phyloP scores from a whole-genome alignment of 2,888 invertebrate species.

The Lasioglossum pauxillum region DNA sequence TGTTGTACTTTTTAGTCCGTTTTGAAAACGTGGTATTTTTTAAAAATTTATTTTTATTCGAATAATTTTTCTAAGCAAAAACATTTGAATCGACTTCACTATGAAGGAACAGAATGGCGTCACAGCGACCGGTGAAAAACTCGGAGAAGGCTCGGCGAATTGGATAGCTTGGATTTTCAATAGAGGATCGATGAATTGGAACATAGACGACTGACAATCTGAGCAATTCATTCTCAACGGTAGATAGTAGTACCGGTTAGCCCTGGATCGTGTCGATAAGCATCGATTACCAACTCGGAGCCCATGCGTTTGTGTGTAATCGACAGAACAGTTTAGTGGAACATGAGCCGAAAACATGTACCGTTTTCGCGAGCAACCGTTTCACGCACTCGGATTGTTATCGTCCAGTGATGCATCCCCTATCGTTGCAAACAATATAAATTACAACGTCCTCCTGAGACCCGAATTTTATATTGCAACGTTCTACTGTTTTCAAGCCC shows the following conservation, averaged over 20 bases:
- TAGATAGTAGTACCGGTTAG: slow-evolving; percentile 28
- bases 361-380: slow-evolving; percentile 2
- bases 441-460: background rate
- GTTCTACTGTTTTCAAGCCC: background rate
- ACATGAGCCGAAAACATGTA: slow-evolving; percentile 26
- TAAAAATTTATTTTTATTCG: too few relatives aligned
- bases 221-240: slow-evolving; percentile 35
- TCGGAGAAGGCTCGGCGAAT: background rate
- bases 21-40: too few relatives aligned
- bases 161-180: background rate
- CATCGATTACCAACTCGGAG: slow-evolving; percentile 47
- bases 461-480: background rate
- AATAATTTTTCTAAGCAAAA: too few relatives aligned
- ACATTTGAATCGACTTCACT: too few relatives aligned
- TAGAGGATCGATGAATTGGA: slow-evolving; percentile 21
- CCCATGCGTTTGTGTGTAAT: slow-evolving; percentile 29
- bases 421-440: background rate
- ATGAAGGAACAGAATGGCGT: too few relatives aligned
- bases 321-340: slow-evolving; percentile 34
- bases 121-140: background rate
- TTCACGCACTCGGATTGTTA: slow-evolving; percentile 12
- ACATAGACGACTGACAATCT: slow-evolving; percentile 27
- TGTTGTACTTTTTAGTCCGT: too few relatives aligned
- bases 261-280: slow-evolving; percentile 40
- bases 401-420: background rate